Conservation (phyloP, 2,113 vertebrate genomes). For the Clarias batrachus region DNA sequence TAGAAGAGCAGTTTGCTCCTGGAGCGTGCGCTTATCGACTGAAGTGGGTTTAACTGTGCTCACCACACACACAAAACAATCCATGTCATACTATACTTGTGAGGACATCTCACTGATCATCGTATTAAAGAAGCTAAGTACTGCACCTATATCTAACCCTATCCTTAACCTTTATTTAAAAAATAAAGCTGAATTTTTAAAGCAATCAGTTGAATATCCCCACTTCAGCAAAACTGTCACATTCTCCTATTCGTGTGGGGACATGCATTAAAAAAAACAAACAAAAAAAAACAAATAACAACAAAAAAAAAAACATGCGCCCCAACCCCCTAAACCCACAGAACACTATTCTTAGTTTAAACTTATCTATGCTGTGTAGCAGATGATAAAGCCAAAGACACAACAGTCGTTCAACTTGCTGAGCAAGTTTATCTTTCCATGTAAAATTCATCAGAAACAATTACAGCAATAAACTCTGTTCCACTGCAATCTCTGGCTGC, state of each 20-base stretch:
- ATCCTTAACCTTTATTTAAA: not conserved
- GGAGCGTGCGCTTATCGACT: conserved; percentile 89
- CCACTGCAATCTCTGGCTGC: not conserved
- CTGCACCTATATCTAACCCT: not conserved
- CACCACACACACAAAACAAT: not conserved
- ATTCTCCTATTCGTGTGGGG: not conserved
- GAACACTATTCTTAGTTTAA: not conserved
- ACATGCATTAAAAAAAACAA: not conserved
- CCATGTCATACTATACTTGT: not conserved
- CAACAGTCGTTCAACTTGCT: conserved; percentile 7
- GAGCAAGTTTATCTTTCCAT: conserved; percentile 23
- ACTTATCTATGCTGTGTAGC: conserved; percentile 1
- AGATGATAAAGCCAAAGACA: not conserved
- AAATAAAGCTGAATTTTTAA: not conserved
- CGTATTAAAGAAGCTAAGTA: not conserved
- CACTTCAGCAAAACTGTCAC: not conserved
- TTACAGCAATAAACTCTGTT: conserved; percentile 29
- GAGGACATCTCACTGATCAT: not conserved
- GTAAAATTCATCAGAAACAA: conserved; percentile 32
- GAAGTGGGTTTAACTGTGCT: conserved; percentile 77
- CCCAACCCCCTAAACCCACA: not conserved
- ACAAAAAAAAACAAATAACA: no score
- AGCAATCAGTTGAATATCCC: not conserved
- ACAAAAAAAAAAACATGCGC: not conserved
- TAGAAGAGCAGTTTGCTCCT: conserved; percentile 88